Percentiles rank a stretch among this genome's conserved stretches.
These are phyloP conservation scores for Cecidostiba fungosa DNA, from an alignment of 2,888 invertebrate species.

Conservation along the genomic window DNA sequence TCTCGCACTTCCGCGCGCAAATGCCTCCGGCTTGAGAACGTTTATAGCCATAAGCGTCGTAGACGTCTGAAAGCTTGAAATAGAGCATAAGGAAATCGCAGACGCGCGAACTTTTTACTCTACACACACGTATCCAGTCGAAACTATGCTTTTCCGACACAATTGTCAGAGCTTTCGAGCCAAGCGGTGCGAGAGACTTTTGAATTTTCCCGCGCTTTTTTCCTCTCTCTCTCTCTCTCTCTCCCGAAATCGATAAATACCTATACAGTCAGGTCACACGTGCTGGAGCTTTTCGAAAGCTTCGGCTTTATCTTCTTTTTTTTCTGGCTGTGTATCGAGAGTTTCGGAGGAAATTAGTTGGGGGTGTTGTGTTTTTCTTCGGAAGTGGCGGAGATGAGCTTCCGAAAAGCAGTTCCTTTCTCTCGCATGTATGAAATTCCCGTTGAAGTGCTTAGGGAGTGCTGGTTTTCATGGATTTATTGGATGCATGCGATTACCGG, in stretches of 20 bases:
- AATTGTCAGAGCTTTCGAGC: conserved; percentile 10
- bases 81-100: background rate
- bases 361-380: background rate
- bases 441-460: background rate
- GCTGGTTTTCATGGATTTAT: conserved; percentile 1
- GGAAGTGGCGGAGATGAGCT: background rate
- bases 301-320: too few relatives aligned
- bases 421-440: background rate
- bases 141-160: background rate
- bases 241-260: background rate
- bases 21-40: background rate
- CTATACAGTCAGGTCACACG: background rate
- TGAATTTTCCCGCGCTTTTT: background rate
- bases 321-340: too few relatives aligned
- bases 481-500: background rate
- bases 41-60: background rate
- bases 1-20: background rate
- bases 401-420: background rate
- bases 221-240: background rate
- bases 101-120: background rate
- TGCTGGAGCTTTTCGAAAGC: background rate
- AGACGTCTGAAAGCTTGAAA: conserved; percentile 8
- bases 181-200: conserved; percentile 15
- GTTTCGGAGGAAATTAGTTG: background rate
- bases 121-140: background rate